Percentiles rank a stretch among this genome's conserved stretches.
Conservation (phyloP, 2,888 invertebrate species). For the Dicyrtoma fusca region DNA sequence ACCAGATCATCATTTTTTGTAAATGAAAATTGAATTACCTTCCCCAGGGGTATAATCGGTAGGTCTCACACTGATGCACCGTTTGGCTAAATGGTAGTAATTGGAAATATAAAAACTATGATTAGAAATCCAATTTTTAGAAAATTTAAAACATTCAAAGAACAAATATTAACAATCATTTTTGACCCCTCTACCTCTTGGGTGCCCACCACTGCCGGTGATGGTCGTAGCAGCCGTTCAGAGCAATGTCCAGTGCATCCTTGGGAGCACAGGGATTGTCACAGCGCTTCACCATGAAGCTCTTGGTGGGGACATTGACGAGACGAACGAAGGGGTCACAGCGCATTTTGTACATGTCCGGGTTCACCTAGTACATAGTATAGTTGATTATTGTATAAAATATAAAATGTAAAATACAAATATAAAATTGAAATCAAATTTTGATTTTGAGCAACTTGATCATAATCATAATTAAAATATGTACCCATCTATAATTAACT, state of each 20-base stretch:
- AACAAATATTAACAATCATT: not conserved
- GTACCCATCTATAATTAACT: too few species aligned
- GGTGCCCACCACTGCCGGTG: slow-evolving; percentile 46
- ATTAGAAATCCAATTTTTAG: too few species aligned
- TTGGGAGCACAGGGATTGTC: slow-evolving; percentile 50
- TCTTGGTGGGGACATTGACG: slow-evolving; percentile 49
- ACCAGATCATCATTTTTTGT: too few species aligned
- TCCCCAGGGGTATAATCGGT: slow-evolving; percentile 54
- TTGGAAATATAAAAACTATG: too few species aligned
- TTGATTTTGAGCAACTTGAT: too few species aligned
- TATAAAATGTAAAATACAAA: not conserved
- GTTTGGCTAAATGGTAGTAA: slow-evolving; percentile 17
- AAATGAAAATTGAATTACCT: slow-evolving; percentile 47
- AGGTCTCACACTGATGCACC: slow-evolving; percentile 51
- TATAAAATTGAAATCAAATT: not conserved
- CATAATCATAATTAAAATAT: too few species aligned
- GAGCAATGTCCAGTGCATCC: slow-evolving; percentile 50
- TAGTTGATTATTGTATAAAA: not conserved
- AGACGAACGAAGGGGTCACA: slow-evolving; percentile 50
- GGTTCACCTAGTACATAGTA: slow-evolving; percentile 31
- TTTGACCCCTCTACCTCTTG: slow-evolving; percentile 2
- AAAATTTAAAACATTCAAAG: too few species aligned
- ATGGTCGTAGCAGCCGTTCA: slow-evolving; percentile 52
- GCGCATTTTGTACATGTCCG: slow-evolving; percentile 43
- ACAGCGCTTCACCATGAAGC: slow-evolving; percentile 46